These are phyloP conservation scores for Cyprinella venusta DNA, from an alignment of 2,797 vertebrate species.

Conservation along the genomic window DNA sequence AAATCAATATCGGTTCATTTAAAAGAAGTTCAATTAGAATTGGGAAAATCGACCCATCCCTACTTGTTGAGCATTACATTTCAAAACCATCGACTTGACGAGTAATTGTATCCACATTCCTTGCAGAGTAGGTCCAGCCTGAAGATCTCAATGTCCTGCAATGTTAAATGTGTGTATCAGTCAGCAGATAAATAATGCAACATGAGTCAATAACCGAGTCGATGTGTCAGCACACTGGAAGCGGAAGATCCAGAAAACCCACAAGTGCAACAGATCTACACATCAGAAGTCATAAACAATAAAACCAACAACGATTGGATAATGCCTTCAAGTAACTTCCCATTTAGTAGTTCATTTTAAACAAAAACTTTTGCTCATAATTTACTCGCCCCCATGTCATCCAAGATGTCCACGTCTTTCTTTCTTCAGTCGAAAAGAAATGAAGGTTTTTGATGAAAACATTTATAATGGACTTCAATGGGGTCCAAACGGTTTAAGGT, in stretches of 20 bases:
- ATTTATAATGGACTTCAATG: too few relatives aligned
- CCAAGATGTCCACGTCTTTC: too few relatives aligned
- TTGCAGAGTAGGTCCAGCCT: background rate
- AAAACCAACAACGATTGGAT: background rate
- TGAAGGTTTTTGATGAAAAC: too few relatives aligned
- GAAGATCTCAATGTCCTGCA: background rate
- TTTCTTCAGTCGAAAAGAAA: too few relatives aligned
- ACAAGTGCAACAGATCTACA: background rate
- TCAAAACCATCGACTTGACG: background rate
- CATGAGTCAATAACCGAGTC: background rate
- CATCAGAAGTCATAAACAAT: background rate
- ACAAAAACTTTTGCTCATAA: too few relatives aligned
- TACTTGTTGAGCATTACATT: background rate
- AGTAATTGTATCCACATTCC: background rate
- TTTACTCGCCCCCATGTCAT: too few relatives aligned
- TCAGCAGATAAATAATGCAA: conserved; percentile 16
- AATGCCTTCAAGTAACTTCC: background rate
- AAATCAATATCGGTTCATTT: background rate
- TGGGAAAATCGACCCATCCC: background rate
- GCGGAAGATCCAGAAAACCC: background rate
- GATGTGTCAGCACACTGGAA: background rate
- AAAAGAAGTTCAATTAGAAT: background rate
- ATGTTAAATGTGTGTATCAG: conserved; percentile 1
- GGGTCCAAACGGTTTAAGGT: too few relatives aligned
- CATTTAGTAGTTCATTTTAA: background rate